Evolutionary conservation across 2,797 vertebrate species (phyloP).

Genomic region (Notoglanidium macrostoma): DNA sequence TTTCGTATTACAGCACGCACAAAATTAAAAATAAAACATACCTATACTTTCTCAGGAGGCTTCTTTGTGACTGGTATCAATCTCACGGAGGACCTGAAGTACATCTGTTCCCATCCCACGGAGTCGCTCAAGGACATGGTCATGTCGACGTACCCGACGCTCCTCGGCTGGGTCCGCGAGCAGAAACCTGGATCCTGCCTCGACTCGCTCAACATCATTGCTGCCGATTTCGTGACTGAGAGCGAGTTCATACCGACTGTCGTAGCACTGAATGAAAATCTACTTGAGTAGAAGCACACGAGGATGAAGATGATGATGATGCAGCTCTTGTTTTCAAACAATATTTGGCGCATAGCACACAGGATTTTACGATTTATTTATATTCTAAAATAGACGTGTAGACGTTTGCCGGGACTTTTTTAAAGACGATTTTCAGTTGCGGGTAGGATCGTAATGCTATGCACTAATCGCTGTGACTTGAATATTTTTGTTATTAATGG

Average conservation of each 20-base stretch:
- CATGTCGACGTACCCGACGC: slow-evolving; percentile 76
- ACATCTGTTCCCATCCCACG: slow-evolving; percentile 82
- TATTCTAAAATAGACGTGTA: not conserved
- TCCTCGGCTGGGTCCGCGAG: slow-evolving; percentile 82
- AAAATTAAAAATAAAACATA: no score
- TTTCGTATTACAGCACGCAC: no score
- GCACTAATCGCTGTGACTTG: slow-evolving; percentile 24
- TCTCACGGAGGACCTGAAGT: slow-evolving; percentile 85
- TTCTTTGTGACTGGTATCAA: slow-evolving; percentile 94
- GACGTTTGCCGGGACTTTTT: slow-evolving; percentile 54
- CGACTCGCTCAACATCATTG: slow-evolving; percentile 85
- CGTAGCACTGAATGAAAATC: slow-evolving; percentile 83
- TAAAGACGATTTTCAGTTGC: slow-evolving; percentile 33
- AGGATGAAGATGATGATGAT: slow-evolving; percentile 45
- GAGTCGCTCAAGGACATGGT: slow-evolving; percentile 86
- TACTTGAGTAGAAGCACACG: slow-evolving; percentile 67
- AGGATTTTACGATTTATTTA: slow-evolving; percentile 9
- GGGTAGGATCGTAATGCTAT: slow-evolving; percentile 39
- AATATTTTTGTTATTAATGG: slow-evolving; percentile 1
- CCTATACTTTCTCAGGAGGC: slow-evolving; percentile 70
- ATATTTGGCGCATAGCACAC: slow-evolving; percentile 56
- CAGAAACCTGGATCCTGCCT: slow-evolving; percentile 79
- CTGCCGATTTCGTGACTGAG: slow-evolving; percentile 87
- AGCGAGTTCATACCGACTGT: slow-evolving; percentile 80
- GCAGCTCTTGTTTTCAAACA: slow-evolving; percentile 24